A percentile compares a stretch with the other conserved stretches of the same genome.
Evolutionary conservation across 2,797 vertebrate species (phyloP).

Genomic region (Molossus molossus): DNA sequence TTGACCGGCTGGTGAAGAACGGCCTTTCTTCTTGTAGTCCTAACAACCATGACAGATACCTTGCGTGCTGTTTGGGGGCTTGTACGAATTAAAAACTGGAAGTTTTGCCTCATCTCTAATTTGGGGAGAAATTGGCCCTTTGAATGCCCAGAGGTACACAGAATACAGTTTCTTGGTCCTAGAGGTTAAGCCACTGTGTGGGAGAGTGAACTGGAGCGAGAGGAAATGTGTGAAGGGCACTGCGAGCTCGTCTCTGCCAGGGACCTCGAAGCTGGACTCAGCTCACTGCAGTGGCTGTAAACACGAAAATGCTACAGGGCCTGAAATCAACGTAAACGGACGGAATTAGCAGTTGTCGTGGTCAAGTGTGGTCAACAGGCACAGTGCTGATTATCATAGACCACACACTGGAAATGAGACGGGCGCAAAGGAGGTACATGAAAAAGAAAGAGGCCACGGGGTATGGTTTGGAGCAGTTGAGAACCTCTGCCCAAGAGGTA

Average conservation of each 20-base stretch:
- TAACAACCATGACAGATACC: background rate
- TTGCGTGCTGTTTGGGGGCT: background rate
- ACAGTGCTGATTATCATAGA: background rate
- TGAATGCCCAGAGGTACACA: background rate
- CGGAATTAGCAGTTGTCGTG: background rate
- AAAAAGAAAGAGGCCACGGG: background rate
- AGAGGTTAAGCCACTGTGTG: background rate
- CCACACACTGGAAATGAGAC: background rate
- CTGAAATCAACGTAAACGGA: background rate
- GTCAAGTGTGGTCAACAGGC: background rate
- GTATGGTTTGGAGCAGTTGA: background rate
- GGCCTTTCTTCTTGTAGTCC: background rate
- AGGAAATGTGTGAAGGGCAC: background rate
- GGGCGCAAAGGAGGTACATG: background rate
- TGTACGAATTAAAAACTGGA: conserved; percentile 1
- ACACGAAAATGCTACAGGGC: background rate
- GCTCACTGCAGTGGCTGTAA: background rate
- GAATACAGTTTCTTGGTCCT: conserved; percentile 30
- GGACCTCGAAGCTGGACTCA: background rate
- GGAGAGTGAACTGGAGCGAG: background rate
- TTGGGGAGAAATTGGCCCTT: background rate
- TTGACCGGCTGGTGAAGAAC: background rate
- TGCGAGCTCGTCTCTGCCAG: background rate
- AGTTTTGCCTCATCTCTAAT: background rate
- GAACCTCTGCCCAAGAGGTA: background rate